Evolutionary conservation across 2,888 invertebrate species (phyloP).

Genomic region (Syrista parreyssii): DNA sequence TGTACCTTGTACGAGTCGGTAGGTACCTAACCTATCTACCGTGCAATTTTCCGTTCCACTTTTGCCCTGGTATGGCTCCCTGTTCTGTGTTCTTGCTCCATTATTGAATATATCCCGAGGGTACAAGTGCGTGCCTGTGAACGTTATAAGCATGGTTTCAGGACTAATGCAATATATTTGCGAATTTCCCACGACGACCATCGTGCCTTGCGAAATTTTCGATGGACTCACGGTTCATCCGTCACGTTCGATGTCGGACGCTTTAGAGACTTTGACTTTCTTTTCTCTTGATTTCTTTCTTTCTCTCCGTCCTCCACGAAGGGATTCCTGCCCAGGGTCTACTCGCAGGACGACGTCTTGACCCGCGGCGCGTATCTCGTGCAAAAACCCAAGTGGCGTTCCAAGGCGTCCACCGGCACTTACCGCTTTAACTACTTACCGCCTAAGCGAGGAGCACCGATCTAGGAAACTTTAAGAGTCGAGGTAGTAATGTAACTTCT

Average conservation of each 20-base stretch:
- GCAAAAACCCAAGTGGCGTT: slow-evolving; percentile 17
- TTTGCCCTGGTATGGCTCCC: neutral
- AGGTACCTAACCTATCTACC: neutral
- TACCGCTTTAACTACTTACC: slow-evolving; percentile 21
- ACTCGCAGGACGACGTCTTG: slow-evolving; percentile 9
- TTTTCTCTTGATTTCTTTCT: slow-evolving; percentile 12
- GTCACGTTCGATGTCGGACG: neutral
- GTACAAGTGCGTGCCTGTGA: neutral
- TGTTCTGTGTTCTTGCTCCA: neutral
- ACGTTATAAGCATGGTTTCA: neutral
- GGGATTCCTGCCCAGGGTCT: neutral
- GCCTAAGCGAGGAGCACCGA: slow-evolving; percentile 3
- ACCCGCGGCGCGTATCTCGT: slow-evolving; percentile 10
- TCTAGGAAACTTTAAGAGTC: slow-evolving; percentile 15
- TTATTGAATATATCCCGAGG: neutral
- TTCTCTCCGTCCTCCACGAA: slow-evolving; percentile 26
- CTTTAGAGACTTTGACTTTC: neutral
- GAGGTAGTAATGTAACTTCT: slow-evolving; percentile 12
- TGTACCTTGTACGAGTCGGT: no score
- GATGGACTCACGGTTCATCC: neutral
- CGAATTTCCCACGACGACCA: slow-evolving; percentile 35
- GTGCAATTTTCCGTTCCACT: neutral
- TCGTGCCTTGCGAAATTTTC: slow-evolving; percentile 1
- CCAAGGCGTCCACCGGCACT: slow-evolving; percentile 14
- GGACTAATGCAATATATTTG: neutral